Evolutionary conservation across 2,888 invertebrate species (phyloP).

Genomic region (Aspidiotus rigidus): DNA sequence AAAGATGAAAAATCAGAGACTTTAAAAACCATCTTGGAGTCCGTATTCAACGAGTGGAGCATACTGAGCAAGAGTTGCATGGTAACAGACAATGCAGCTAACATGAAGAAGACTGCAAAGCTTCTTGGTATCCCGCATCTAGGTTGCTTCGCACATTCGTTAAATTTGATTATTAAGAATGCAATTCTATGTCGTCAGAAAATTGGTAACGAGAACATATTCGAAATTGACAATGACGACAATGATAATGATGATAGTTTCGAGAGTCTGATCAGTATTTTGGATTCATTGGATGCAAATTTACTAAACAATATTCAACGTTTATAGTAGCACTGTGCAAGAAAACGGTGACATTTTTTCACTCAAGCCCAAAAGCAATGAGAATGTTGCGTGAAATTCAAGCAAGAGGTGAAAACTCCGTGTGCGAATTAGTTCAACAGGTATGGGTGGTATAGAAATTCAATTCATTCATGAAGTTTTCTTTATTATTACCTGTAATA

Average conservation of each 20-base stretch:
- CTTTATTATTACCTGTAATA: too few species aligned
- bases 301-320: not conserved
- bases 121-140: not conserved
- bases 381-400: not conserved
- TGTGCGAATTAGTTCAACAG: not conserved
- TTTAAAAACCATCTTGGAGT: constrained; percentile 5
- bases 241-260: too few species aligned
- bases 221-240: not conserved
- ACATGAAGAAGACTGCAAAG: not conserved
- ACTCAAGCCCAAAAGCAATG: not conserved
- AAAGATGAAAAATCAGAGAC: constrained; percentile 7
- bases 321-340: not conserved
- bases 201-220: not conserved
- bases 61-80: constrained; percentile 17
- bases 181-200: not conserved
- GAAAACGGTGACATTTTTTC: not conserved
- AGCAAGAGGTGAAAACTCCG: too few species aligned
- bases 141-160: not conserved
- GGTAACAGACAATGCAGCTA: constrained; percentile 11
- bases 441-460: too few species aligned
- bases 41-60: constrained; percentile 10
- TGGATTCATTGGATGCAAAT: not conserved
- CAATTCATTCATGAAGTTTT: too few species aligned
- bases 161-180: not conserved
- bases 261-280: too few species aligned